Conservation (phyloP, 2,888 invertebrate genomes). For the Bombyx huttoni region DNA sequence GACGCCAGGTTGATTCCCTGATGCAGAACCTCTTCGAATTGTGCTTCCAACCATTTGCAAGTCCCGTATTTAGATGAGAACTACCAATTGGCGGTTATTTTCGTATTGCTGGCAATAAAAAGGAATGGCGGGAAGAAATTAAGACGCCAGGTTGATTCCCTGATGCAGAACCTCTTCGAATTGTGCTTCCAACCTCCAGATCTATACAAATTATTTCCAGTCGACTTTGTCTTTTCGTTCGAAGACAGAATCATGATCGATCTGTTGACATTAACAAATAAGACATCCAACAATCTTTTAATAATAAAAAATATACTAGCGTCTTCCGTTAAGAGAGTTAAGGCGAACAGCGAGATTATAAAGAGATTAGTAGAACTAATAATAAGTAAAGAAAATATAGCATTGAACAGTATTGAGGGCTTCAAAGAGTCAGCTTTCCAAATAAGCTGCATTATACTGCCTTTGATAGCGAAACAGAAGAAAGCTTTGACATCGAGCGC, state of each 20-base stretch:
- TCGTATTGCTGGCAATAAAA: conserved; percentile 44
- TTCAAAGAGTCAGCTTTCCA: conserved; percentile 51
- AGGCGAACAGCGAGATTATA: conserved; percentile 42
- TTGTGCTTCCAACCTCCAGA: conserved; percentile 50
- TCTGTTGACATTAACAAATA: conserved; percentile 43
- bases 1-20: conserved; percentile 32
- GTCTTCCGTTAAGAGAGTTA: conserved; percentile 51
- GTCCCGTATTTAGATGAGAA: conserved; percentile 52
- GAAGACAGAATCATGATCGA: conserved; percentile 33
- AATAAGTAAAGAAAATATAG: conserved; percentile 28
- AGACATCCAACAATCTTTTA: conserved; percentile 35
- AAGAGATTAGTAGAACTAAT: conserved; percentile 46
- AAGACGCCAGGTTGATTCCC: conserved; percentile 32
- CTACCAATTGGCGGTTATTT: conserved; percentile 46
- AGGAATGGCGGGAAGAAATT: conserved; percentile 41
- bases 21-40: conserved; percentile 47
- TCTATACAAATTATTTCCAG: conserved; percentile 49
- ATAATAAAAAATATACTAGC: conserved; percentile 44
- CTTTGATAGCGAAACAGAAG: conserved; percentile 53
- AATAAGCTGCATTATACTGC: conserved; percentile 49
- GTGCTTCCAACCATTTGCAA: conserved; percentile 34
- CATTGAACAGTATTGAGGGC: conserved; percentile 29
- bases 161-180: conserved; percentile 47
- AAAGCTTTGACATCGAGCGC: conserved; percentile 45
- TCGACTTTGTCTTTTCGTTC: conserved; percentile 44